Base-by-base conservation (phyloP, 1,140 invertebrate species). In the Popillia japonica region DNA sequence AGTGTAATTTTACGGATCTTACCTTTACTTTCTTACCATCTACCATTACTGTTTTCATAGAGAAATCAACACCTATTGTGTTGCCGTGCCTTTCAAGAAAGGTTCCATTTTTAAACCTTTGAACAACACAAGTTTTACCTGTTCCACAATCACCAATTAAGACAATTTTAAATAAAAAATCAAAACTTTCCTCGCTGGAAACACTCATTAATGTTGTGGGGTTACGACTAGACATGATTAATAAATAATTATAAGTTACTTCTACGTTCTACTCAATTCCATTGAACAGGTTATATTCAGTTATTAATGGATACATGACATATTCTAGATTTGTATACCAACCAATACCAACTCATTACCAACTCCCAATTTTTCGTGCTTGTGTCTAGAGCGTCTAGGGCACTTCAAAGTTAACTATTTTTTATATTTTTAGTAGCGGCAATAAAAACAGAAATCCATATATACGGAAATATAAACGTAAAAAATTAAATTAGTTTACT, bases 11-110 rank as follows among this genome's bases (percentile, higher is more conserved):
- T 74, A 3, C 8, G 7, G 22, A 59, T 84, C 82, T 86, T 88
- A 97, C 96, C 92, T 98, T 98, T 77, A 98, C 93, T 89, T 93
- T 93, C 88, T 98, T 98, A 14, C 94, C 94, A 88, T 98, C 96
- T 72, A 98, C 92, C 77, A 94, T 90, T 8, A 98, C 90, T 23
- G 96, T 98, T 91, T 98, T 98, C 96, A 98, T 98, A 78, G 96
- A 97, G 88, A 98, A 98, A 89, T 98, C 97, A 34, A 98, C 96
- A 73, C 96, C 96, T 83, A 98, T 98, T 27, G 97, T 98, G 85
- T 95, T 97, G 22, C 95, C 96, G 87, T 98, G 96, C 82, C 93
- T 91, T 88, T 98, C 96, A 78, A 97, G 93, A 86, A 96, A 98
- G 79, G 94, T 96, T 78, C 96, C 96, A 77, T 95, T 95, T 87